Conservation (phyloP, 2,113 vertebrate genomes). For the Podocnemis expansa region DNA sequence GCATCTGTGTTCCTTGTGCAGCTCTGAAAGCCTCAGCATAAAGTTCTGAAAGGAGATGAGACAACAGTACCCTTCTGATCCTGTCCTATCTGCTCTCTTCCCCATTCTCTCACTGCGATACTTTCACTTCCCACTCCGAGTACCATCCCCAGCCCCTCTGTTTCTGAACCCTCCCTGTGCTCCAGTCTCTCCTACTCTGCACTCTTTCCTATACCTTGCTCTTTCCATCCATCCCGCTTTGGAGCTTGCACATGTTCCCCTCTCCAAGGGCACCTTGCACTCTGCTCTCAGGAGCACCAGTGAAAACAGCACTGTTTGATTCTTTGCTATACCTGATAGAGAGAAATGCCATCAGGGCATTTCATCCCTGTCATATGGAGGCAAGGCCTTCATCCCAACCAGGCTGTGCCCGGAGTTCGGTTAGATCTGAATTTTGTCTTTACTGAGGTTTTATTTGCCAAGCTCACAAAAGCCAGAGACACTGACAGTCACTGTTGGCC, state of each 20-base stretch:
- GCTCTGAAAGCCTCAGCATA: neutral
- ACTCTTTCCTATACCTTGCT: neutral
- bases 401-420: neutral
- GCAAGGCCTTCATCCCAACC: neutral
- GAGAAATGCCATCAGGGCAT: fast-evolving
- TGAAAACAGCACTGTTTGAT: neutral
- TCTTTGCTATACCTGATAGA: neutral
- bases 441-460: neutral
- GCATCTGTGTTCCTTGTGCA: neutral
- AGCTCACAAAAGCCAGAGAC: too few relatives aligned
- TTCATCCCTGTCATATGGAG: fast-evolving
- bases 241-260: neutral
- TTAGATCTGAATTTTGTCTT: neutral
- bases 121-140: neutral
- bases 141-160: neutral
- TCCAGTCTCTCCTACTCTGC: neutral
- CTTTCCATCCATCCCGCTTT: neutral
- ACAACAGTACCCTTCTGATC: neutral
- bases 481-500: neutral
- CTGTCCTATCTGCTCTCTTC: neutral
- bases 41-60: neutral
- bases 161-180: neutral
- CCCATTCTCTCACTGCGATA: neutral
- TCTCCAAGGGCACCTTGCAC: neutral
- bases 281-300: fast-evolving